These are phyloP conservation scores for Drosophila nigrodunni DNA, from an alignment of 1,140 invertebrate genomes.

Conservation along the genomic window DNA sequence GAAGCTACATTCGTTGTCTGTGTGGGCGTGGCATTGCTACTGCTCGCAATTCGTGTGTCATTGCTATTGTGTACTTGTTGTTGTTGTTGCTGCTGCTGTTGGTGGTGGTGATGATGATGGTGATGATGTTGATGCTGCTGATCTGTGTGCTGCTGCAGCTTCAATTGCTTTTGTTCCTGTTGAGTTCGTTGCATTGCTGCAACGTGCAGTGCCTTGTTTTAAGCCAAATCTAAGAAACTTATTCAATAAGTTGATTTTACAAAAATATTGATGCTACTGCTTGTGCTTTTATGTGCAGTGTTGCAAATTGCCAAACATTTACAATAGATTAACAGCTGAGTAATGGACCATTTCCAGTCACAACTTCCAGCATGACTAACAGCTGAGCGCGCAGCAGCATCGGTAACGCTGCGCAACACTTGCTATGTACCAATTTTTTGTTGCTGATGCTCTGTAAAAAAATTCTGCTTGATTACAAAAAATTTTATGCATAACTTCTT, in stretches of 20 bases:
- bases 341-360: not conserved
- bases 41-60: slow-evolving; percentile 45
- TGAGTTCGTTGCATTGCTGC: slow-evolving; percentile 60
- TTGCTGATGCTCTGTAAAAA: too few species aligned
- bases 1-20: slow-evolving; percentile 15
- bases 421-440: not conserved
- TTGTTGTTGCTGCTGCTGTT: slow-evolving; percentile 2
- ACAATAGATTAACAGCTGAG: slow-evolving; percentile 18
- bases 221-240: slow-evolving; percentile 3
- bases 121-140: slow-evolving; percentile 23
- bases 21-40: slow-evolving; percentile 55
- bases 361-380: not conserved
- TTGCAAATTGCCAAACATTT: slow-evolving; percentile 1
- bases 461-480: too few species aligned
- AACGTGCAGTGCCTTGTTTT: not conserved
- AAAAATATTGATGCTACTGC: slow-evolving; percentile 39
- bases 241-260: not conserved
- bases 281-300: slow-evolving; percentile 16
- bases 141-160: slow-evolving; percentile 33
- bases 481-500: too few species aligned
- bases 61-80: slow-evolving; percentile 34
- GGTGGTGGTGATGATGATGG: slow-evolving; percentile 33
- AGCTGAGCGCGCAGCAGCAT: not conserved
- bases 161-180: slow-evolving; percentile 51
- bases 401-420: not conserved